These are phyloP conservation scores for Tiliqua scincoides DNA, from an alignment of 2,113 vertebrate species.

Conservation along the genomic window DNA sequence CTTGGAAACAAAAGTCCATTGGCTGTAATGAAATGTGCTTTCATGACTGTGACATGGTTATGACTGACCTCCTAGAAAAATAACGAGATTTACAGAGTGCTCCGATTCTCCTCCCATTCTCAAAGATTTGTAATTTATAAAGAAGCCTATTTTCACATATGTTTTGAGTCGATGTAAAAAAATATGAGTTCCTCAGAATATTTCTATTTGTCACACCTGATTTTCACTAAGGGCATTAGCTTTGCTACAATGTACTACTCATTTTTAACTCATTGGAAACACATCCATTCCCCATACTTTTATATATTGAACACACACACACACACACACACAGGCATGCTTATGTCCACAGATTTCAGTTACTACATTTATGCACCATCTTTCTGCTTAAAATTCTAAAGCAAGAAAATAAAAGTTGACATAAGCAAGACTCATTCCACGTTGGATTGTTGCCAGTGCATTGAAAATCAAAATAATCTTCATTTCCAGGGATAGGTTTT, in stretches of 20 bases:
- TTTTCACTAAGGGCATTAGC: background rate
- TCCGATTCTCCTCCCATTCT: background rate
- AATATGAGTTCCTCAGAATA: background rate
- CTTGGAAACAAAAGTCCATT: too few species aligned
- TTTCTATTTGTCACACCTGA: background rate
- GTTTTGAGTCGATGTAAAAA: background rate
- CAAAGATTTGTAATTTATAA: background rate
- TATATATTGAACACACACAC: background rate
- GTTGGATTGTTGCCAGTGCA: background rate
- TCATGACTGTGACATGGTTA: too few species aligned
- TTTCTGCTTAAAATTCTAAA: background rate
- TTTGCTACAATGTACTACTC: background rate
- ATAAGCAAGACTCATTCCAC: background rate
- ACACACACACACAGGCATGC: background rate
- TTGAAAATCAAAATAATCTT: background rate
- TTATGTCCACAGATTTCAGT: background rate
- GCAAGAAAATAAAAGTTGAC: background rate
- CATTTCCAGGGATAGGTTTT: background rate
- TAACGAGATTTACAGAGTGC: background rate
- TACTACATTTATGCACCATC: background rate
- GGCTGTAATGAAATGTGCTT: too few species aligned
- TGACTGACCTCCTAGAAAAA: background rate
- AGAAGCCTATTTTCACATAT: background rate
- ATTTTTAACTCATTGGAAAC: constrained; percentile 21
- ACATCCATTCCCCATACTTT: background rate